A percentile compares a stretch with the other conserved stretches of the same genome.
These are phyloP conservation scores for Cynopterus brachyotis DNA, from an alignment of 2,113 vertebrate genomes.

Conservation along the genomic window DNA sequence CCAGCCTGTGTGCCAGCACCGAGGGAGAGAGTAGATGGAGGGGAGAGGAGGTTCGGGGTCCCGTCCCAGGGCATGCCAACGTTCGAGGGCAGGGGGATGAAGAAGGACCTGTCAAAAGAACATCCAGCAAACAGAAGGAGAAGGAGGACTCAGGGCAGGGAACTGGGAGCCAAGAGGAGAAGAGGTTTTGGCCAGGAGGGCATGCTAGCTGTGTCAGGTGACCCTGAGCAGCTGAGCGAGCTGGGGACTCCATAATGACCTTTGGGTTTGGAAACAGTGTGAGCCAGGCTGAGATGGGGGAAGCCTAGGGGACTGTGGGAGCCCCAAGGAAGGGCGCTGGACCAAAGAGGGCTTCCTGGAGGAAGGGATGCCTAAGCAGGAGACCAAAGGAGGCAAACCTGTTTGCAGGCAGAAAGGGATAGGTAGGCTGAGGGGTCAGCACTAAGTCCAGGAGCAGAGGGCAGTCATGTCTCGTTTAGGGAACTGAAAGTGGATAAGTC, in stretches of 20 bases:
- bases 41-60: no score
- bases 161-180: not conserved
- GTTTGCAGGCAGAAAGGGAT: not conserved
- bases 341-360: not conserved
- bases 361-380: not conserved
- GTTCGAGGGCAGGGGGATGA: not conserved
- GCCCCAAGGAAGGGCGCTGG: not conserved
- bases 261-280: not conserved
- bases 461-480: not conserved
- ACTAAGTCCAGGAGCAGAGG: not conserved
- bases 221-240: not conserved
- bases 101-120: not conserved
- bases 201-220: accelerated
- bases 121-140: accelerated
- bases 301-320: not conserved
- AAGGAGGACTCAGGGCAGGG: not conserved
- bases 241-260: not conserved
- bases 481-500: not conserved
- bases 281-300: accelerated
- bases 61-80: accelerated
- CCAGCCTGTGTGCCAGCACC: not conserved
- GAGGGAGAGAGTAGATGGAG: not conserved
- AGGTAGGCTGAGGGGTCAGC: not conserved
- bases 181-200: not conserved
- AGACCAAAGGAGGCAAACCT: not conserved